Conservation (phyloP, 2,888 invertebrate genomes). For the Lasioglossum leucozonium region DNA sequence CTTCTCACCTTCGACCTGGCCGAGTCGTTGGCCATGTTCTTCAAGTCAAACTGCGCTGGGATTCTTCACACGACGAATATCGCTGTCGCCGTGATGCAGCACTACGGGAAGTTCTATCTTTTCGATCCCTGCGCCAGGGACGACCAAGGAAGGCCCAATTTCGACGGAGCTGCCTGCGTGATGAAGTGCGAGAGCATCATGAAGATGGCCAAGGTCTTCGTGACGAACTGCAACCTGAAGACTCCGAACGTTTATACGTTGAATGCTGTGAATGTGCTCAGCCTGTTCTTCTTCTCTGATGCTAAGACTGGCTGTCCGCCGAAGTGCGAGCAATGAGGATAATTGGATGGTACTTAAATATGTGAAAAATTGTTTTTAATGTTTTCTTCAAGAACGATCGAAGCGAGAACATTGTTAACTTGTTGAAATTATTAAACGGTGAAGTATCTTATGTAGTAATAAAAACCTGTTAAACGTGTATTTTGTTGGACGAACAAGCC, state of each 20-base stretch:
- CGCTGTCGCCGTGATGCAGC: constrained; percentile 86
- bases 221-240: constrained; percentile 74
- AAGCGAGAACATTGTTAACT: too few relatives aligned
- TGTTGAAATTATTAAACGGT: too few relatives aligned
- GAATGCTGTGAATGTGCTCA: constrained; percentile 76
- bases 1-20: constrained; percentile 73
- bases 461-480: background rate
- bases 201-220: constrained; percentile 74
- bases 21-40: constrained; percentile 86
- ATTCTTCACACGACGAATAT: constrained; percentile 86
- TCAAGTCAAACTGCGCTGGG: constrained; percentile 86
- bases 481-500: background rate
- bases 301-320: constrained; percentile 63
- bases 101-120: constrained; percentile 86
- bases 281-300: constrained; percentile 77
- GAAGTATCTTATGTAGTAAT: too few relatives aligned
- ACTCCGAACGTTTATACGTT: constrained; percentile 78
- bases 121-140: constrained; percentile 87
- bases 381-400: background rate
- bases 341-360: too few relatives aligned
- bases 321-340: constrained; percentile 56
- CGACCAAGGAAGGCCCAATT: constrained; percentile 64
- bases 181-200: constrained; percentile 74
- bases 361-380: too few relatives aligned
- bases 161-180: constrained; percentile 76